These are phyloP conservation scores for Amyelois transitella DNA, from an alignment of 1,140 invertebrate species.

Conservation along the genomic window DNA sequence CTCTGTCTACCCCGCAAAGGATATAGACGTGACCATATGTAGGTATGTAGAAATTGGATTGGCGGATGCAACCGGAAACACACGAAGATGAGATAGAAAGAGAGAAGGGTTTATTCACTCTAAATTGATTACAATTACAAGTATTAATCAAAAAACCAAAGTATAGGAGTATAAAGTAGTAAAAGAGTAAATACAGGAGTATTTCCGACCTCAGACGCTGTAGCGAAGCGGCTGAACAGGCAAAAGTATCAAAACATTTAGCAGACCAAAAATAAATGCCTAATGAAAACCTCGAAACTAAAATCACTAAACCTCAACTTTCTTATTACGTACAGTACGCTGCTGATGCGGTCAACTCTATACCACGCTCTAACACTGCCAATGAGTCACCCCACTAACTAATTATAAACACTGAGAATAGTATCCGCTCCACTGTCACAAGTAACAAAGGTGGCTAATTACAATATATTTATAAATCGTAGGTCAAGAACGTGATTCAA, in stretches of 20 bases:
- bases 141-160: too few species aligned
- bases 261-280: neutral
- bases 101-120: too few species aligned
- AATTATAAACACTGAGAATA: constrained; percentile 24
- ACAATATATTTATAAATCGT: constrained; percentile 15
- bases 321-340: neutral
- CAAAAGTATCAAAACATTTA: too few species aligned
- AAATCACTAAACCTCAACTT: neutral
- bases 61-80: too few species aligned
- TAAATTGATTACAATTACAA: too few species aligned
- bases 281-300: neutral
- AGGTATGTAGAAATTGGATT: too few species aligned
- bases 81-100: too few species aligned
- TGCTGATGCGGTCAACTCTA: neutral
- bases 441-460: constrained; percentile 27
- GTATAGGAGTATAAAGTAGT: too few species aligned
- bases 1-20: too few species aligned
- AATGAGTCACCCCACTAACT: neutral
- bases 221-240: too few species aligned
- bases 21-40: neutral
- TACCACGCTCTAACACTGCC: neutral
- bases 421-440: constrained; percentile 16
- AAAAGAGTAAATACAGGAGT: too few species aligned
- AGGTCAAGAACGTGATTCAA: constrained; percentile 21
- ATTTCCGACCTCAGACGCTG: too few species aligned